These are phyloP conservation scores for Diachasma alloeum DNA, from an alignment of 1,140 invertebrate genomes.

Conservation along the genomic window DNA sequence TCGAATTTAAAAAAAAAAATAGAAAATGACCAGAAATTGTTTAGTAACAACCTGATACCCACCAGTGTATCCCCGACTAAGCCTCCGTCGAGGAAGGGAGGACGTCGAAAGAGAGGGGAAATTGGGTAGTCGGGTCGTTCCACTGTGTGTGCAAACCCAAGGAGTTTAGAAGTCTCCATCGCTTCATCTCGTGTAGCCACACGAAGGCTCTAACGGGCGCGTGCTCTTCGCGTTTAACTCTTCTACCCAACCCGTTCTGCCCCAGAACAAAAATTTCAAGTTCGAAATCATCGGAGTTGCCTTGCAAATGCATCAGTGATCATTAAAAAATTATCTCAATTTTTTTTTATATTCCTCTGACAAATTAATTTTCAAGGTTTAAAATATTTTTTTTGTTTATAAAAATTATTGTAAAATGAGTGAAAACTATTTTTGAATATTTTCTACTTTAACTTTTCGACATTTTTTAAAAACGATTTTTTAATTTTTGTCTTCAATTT, in stretches of 20 bases:
- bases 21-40: not conserved
- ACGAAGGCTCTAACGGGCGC: not conserved
- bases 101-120: not conserved
- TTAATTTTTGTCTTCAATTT: no score
- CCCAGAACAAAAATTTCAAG: no score
- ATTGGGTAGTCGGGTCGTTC: not conserved
- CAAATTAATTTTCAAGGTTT: no score
- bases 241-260: not conserved
- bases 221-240: not conserved
- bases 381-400: no score
- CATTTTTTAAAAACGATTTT: no score
- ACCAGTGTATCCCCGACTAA: not conserved
- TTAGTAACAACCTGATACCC: not conserved
- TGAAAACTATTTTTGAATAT: no score
- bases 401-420: no score
- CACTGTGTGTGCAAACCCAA: not conserved
- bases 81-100: not conserved
- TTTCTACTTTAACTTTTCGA: no score
- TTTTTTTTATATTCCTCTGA: no score
- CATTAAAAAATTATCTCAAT: slow-evolving; percentile 10
- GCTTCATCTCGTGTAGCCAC: not conserved
- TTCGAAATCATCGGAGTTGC: no score
- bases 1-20: no score
- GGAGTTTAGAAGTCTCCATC: not conserved
- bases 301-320: not conserved